phyloP scores from a whole-genome alignment of 2,888 invertebrate species.

The Molorchus minor region DNA sequence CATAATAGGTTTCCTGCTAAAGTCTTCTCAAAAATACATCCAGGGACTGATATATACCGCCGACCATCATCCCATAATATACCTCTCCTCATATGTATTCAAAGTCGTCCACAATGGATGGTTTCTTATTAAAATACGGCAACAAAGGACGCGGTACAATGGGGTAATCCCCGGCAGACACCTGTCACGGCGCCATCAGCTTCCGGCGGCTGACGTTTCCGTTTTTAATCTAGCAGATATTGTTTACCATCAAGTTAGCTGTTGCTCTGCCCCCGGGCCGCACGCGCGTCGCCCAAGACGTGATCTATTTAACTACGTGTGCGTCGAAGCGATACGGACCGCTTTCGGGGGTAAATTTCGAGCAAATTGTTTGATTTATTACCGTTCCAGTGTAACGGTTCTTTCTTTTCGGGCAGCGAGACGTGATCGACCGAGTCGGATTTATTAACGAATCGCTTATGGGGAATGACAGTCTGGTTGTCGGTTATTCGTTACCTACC shows the following conservation, averaged over 20 bases:
- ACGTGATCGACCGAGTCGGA: constrained; percentile 1
- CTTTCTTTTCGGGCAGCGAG: constrained; percentile 46
- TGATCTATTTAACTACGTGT: constrained; percentile 53
- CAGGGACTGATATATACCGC: too few relatives aligned
- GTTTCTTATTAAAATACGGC: constrained; percentile 45
- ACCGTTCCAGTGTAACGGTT: constrained; percentile 48
- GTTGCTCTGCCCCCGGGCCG: constrained; percentile 52
- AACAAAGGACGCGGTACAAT: constrained; percentile 45
- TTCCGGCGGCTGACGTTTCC: constrained; percentile 57
- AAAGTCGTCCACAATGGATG: constrained; percentile 34
- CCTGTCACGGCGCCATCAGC: constrained; percentile 56
- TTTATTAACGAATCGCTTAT: constrained; percentile 1
- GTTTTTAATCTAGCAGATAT: constrained; percentile 61
- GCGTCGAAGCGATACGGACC: constrained; percentile 50
- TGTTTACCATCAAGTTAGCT: constrained; percentile 54
- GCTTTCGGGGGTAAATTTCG: constrained; percentile 51
- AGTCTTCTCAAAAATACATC: too few relatives aligned
- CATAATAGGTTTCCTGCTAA: too few relatives aligned
- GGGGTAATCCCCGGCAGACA: constrained; percentile 50
- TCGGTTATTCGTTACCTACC: neutral
- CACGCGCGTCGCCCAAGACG: constrained; percentile 49
- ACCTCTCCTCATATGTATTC: constrained; percentile 31
- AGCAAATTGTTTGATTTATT: constrained; percentile 57
- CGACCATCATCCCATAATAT: too few relatives aligned
- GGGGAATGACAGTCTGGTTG: neutral